Evolutionary conservation across 1,140 invertebrate species (phyloP).

Genomic region (Mercenaria mercenaria): DNA sequence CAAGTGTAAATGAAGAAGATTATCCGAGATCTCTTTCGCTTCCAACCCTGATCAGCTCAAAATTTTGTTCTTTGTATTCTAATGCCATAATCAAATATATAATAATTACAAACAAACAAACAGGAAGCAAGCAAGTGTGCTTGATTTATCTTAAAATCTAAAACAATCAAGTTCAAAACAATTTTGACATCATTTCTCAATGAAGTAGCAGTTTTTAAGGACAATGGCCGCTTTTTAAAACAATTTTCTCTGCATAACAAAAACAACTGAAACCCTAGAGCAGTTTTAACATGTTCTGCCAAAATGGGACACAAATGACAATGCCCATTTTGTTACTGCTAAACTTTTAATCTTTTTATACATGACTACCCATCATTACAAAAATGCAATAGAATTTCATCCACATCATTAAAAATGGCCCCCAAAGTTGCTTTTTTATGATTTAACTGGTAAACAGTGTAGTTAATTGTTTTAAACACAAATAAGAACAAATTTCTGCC

Average conservation of each 20-base stretch:
- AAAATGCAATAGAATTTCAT: constrained; percentile 17
- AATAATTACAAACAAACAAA: too few relatives aligned
- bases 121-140: too few relatives aligned
- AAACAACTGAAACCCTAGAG: neutral
- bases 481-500: constrained; percentile 9
- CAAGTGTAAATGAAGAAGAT: too few relatives aligned
- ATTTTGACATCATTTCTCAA: constrained; percentile 9
- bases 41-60: too few relatives aligned
- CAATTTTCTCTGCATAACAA: neutral
- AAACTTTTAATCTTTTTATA: constrained; percentile 45
- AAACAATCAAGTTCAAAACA: constrained; percentile 24
- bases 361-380: constrained; percentile 5
- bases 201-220: neutral
- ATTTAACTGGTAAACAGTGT: constrained; percentile 20
- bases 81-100: too few relatives aligned
- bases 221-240: neutral
- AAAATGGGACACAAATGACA: neutral
- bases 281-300: constrained; percentile 13
- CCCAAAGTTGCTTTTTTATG: neutral
- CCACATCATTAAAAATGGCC: constrained; percentile 15
- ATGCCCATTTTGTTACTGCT: neutral
- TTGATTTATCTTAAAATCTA: neutral
- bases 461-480: constrained; percentile 23
- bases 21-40: too few relatives aligned
- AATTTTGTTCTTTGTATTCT: too few relatives aligned